Evolutionary conservation across 2,113 vertebrate species (phyloP).

Genomic region (Heterocephalus glaber): DNA sequence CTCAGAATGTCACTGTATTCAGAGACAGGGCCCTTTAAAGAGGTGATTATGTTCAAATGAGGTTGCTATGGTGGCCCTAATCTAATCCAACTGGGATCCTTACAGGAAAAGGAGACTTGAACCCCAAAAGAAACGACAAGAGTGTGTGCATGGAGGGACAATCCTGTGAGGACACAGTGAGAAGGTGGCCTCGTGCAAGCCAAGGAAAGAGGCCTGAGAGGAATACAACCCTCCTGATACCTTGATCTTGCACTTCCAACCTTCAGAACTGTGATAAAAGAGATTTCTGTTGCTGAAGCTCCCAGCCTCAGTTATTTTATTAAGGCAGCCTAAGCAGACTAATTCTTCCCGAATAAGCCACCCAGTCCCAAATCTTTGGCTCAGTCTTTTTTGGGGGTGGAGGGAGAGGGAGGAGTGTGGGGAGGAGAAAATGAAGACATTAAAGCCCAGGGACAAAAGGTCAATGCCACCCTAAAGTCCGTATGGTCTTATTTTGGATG

Average conservation of each 20-base stretch:
- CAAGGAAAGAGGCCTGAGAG: background rate
- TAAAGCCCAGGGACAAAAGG: background rate
- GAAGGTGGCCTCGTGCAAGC: background rate
- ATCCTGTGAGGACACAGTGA: background rate
- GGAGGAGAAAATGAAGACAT: background rate
- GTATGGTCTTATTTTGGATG: background rate
- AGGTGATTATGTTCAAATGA: background rate
- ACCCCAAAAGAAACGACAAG: background rate
- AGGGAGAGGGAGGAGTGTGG: background rate
- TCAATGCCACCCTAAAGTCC: background rate
- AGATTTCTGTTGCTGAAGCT: background rate
- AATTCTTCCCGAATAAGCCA: background rate
- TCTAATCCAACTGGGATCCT: background rate
- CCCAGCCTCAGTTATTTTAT: background rate
- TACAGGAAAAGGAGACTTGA: background rate
- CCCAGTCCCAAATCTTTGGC: background rate
- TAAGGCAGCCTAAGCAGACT: background rate
- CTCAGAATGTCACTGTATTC: background rate
- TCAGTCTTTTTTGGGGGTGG: background rate
- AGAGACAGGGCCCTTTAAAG: background rate
- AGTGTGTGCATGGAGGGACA: no score
- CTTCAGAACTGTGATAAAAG: background rate
- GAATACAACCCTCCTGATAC: background rate
- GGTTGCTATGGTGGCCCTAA: background rate
- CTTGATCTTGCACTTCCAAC: background rate